Percentiles rank a stretch among this genome's conserved stretches.
phyloP scores from a whole-genome alignment of 2,888 invertebrate species.

The Ennomos erosarius region DNA sequence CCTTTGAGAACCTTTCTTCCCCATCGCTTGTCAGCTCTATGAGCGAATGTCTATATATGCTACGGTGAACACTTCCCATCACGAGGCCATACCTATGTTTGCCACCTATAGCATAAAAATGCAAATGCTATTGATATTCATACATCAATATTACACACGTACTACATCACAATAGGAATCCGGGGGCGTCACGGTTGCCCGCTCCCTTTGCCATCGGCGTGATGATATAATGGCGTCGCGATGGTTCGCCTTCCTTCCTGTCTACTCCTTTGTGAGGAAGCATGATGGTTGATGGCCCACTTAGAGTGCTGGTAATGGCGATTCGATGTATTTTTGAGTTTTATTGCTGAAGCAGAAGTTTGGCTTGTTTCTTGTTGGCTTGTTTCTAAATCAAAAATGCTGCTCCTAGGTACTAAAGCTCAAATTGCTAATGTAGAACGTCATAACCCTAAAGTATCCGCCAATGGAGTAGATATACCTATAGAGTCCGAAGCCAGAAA shows the following conservation, averaged over 20 bases:
- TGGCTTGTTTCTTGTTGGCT: neutral
- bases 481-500: too few relatives aligned
- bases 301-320: slow-evolving; percentile 46
- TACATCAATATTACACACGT: slow-evolving; percentile 20
- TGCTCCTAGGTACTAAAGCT: too few relatives aligned
- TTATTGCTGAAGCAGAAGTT: slow-evolving; percentile 25
- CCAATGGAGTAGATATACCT: too few relatives aligned
- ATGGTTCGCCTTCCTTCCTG: slow-evolving; percentile 72
- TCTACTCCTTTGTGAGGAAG: slow-evolving; percentile 48
- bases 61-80: too few relatives aligned
- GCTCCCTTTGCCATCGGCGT: slow-evolving; percentile 40
- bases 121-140: slow-evolving; percentile 13
- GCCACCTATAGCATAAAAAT: neutral
- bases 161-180: slow-evolving; percentile 15
- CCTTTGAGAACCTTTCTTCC: too few relatives aligned
- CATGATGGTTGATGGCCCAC: slow-evolving; percentile 40
- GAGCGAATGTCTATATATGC: too few relatives aligned
- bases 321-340: slow-evolving; percentile 38
- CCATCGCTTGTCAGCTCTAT: too few relatives aligned
- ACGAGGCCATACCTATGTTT: too few relatives aligned
- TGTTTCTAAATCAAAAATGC: too few relatives aligned
- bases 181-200: slow-evolving; percentile 57
- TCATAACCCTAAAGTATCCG: too few relatives aligned
- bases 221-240: slow-evolving; percentile 67
- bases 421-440: too few relatives aligned